Evolutionary conservation across 2,113 vertebrate species (phyloP).

Genomic region (Mesoclemmys tuberculata): DNA sequence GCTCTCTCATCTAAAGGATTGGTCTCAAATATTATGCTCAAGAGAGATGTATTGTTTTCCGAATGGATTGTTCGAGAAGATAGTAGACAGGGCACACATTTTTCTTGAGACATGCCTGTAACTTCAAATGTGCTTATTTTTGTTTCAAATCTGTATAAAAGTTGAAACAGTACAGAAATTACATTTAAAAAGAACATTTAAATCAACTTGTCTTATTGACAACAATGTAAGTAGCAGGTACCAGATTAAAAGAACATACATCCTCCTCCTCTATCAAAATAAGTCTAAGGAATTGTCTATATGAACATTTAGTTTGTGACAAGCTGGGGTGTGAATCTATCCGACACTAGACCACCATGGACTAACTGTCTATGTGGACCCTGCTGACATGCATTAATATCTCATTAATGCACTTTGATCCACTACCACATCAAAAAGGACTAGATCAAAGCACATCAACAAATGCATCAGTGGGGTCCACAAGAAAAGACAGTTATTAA

Average conservation of each 20-base stretch:
- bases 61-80: slow-evolving; percentile 85
- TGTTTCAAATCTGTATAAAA: slow-evolving; percentile 84
- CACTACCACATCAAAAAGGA: background rate
- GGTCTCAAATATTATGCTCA: slow-evolving; percentile 93
- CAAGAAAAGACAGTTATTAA: background rate
- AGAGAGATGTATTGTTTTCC: slow-evolving; percentile 79
- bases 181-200: background rate
- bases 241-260: background rate
- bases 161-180: background rate
- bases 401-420: background rate
- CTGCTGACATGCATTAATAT: background rate
- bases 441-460: background rate
- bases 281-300: background rate
- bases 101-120: slow-evolving; percentile 82
- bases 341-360: background rate
- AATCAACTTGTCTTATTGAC: background rate
- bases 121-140: slow-evolving; percentile 90
- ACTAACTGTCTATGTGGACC: background rate
- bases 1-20: slow-evolving; percentile 91
- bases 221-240: background rate
- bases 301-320: background rate
- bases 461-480: background rate
- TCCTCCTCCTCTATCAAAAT: background rate
- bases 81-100: slow-evolving; percentile 83
- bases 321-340: background rate